Base-by-base conservation (phyloP, 2,797 vertebrate species). In the Thripadectes ignobilis region DNA sequence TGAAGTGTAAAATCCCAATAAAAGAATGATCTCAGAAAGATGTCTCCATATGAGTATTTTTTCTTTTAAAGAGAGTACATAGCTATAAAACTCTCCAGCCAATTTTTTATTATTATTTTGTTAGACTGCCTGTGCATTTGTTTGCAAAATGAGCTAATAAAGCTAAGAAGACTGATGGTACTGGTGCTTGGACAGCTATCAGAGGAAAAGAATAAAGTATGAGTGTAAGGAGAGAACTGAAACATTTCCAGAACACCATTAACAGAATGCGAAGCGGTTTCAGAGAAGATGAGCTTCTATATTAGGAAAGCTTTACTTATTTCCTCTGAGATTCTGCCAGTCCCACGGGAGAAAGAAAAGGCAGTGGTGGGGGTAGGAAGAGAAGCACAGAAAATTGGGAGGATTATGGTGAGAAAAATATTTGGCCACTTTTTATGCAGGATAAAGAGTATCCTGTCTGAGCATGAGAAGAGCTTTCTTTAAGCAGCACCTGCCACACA, bases 251-350 rank as follows among this genome's bases (percentile, higher is more conserved):
- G 74, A 93, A 92, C 80, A 87, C 89, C 73, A 93, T 92, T 95
- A 97, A 91, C 86, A 93, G 92, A 90, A 92, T 84, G 92, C 94
- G 62, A 90, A 96, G 88, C 79, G 88, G 82, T 78, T 96, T 97
- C 89, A 97, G 81, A 90, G 90, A 96, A 95, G 77, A 93, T 88
- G 92, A 96, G 89, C 54, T 83, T 94, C 93, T 85, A 81, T 95
- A 92, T 96, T 92, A 97, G 94, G 95, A 96, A 96, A 93, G 95
- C 95, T 95, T 97, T 96, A 92, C 91, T 96, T 97, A 95, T 97
- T 97, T 94, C 95, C 93, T 95, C 92, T 79, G 97, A 97, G 96
- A 95, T 90, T 88, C 92, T 90, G 77, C 91, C 87, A 94, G 91
- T 92, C 95, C 92, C 91, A 88, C 26, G 85, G 88, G 95, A 92